Evolutionary conservation across 1,140 invertebrate species (phyloP).

Genomic region (Apis cerana): DNA sequence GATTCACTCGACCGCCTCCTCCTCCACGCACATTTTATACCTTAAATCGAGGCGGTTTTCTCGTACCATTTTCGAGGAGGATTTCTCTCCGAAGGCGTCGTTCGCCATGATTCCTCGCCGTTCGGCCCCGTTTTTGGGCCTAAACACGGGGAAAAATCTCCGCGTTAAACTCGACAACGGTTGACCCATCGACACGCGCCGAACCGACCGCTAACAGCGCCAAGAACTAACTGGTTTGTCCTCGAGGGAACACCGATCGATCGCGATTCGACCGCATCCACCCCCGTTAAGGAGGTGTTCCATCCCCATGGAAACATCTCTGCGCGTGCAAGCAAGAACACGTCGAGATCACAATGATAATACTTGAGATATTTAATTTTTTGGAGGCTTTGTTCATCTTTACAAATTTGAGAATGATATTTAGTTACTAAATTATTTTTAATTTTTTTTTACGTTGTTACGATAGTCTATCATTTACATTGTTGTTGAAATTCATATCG

Average conservation of each 20-base stretch:
- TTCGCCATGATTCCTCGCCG: constrained; percentile 29
- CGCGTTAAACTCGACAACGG: constrained; percentile 68
- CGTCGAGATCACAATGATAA: background rate
- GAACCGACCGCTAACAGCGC: constrained; percentile 40
- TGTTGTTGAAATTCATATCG: too few relatives aligned
- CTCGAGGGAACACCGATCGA: constrained; percentile 70
- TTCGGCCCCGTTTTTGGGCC: background rate
- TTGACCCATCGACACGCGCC: constrained; percentile 74
- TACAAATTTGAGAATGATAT: too few relatives aligned
- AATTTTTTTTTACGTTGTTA: too few relatives aligned
- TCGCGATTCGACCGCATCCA: constrained; percentile 40
- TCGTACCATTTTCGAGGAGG: constrained; percentile 44
- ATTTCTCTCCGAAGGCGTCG: background rate
- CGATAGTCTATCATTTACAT: too few relatives aligned
- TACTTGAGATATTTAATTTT: background rate
- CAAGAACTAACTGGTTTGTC: constrained; percentile 72
- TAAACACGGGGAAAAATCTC: constrained; percentile 57
- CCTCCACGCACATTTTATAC: too few relatives aligned
- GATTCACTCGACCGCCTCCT: background rate
- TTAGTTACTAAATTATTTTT: too few relatives aligned
- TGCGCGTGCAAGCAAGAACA: background rate
- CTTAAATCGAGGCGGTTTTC: background rate
- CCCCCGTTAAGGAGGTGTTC: constrained; percentile 1
- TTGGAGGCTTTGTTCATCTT: too few relatives aligned
- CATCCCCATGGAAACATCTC: background rate